A percentile compares a stretch with the other conserved stretches of the same genome.
Conservation (phyloP, 2,797 vertebrate genomes). For the Anas bernieri region DNA sequence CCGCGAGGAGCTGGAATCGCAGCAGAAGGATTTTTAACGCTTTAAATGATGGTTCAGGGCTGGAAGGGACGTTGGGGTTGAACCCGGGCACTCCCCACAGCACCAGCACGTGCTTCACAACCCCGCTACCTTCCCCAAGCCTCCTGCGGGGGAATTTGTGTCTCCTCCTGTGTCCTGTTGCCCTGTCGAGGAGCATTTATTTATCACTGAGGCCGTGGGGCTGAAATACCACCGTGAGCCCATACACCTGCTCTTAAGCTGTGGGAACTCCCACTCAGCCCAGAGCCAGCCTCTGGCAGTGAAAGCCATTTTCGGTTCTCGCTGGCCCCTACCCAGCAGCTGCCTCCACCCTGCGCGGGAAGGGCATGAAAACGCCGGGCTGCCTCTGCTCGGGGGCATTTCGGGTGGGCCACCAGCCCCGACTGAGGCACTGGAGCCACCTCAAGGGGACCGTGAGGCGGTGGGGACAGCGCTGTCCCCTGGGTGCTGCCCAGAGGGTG, state of each 20-base stretch:
- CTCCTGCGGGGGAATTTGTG: neutral
- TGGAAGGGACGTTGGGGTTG: neutral
- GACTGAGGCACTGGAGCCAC: neutral
- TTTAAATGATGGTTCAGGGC: neutral
- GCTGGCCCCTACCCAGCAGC: neutral
- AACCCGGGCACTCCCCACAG: neutral
- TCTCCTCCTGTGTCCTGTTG: neutral
- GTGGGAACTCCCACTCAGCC: neutral
- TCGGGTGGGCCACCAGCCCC: neutral
- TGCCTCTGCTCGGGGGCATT: neutral
- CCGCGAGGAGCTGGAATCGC: neutral
- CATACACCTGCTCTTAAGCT: neutral
- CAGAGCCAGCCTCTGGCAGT: neutral
- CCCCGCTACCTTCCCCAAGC: neutral
- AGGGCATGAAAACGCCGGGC: neutral
- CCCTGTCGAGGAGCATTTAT: neutral
- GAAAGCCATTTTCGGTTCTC: neutral
- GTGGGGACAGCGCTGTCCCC: too few species aligned
- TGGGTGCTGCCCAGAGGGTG: neutral
- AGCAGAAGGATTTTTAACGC: conserved; percentile 25
- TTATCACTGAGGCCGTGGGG: neutral
- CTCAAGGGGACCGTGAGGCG: neutral
- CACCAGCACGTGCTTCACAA: neutral
- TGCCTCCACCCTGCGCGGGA: neutral
- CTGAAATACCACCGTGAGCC: neutral